phyloP scores from a whole-genome alignment of 2,797 vertebrate species.

The Catostomus latipinnis region DNA sequence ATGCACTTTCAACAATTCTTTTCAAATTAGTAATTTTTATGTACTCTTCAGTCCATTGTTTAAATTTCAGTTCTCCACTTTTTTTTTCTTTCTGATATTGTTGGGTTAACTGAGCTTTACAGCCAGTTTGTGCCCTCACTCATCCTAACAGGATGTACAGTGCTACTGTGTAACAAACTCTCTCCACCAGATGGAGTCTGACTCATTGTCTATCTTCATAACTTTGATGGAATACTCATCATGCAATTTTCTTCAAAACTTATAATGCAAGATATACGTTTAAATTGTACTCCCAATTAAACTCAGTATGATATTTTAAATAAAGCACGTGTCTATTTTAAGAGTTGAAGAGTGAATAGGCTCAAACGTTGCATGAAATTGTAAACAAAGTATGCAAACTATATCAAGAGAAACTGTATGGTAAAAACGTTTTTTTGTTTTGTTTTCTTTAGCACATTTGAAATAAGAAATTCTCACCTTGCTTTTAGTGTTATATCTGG shows the following conservation, averaged over 20 bases:
- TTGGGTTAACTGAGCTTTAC: constrained; percentile 77
- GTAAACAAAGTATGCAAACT: too few species aligned
- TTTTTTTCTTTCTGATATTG: constrained; percentile 67
- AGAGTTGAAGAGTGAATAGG: too few species aligned
- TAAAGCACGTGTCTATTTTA: too few species aligned
- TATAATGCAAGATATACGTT: neutral
- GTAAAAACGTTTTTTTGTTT: too few species aligned
- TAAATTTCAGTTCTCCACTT: too few species aligned
- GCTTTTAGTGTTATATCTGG: too few species aligned
- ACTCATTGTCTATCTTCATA: neutral
- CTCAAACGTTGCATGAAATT: too few species aligned
- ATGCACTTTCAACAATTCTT: neutral
- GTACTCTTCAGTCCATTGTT: neutral
- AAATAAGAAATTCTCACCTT: too few species aligned
- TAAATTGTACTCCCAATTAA: neutral
- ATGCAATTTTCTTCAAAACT: neutral
- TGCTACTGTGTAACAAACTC: neutral
- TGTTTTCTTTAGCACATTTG: too few species aligned
- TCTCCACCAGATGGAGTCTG: constrained; percentile 1
- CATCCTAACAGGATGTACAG: constrained; percentile 30
- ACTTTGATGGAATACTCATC: neutral
- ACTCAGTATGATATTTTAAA: neutral
- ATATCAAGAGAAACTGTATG: too few species aligned
- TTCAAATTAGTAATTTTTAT: neutral
- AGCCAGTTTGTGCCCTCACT: constrained; percentile 73